Base-by-base conservation (phyloP, 2,797 vertebrate species). In the Brachyalestes nurse region DNA sequence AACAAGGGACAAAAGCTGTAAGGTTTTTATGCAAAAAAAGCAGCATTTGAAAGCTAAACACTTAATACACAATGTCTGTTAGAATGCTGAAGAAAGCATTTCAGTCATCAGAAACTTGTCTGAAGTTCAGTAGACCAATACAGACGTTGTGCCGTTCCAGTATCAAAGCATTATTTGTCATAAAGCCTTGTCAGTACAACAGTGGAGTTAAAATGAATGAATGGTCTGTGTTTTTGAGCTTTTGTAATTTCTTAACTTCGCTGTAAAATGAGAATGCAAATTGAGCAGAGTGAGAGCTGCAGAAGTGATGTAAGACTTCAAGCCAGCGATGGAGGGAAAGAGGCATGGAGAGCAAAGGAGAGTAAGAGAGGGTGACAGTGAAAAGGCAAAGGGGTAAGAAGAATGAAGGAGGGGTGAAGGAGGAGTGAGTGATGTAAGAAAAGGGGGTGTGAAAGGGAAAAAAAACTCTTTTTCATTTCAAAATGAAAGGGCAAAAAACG, bases 391-490 rank as follows among this genome's bases (percentile, higher is more conserved):
- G 49, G 42, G 66, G 61, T 23, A 78, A 81, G 42, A 65, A 25
- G 45, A 84, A 69, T 17, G 34, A 16, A 23, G 47, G 62, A 69
- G 42, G 73, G 78, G 21, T 84, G 92, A 90, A 91, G 91, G 91
- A 92, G 89, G 94, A 93, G 96, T 96, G 96, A 96, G 45, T 77
- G 83, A 77, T 75, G 79, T 85, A 85, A 82, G 78, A 70, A 83
- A 84, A 53, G 75, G 47, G 83, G 81, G 67, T 83, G 76, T 70
- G 47, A 47, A 51, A 75, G 47, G 13, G 69, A 80, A 73, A 97
- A 97, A 96, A 96, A 96, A 94, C 93, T 92, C 92, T 94, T 95
- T 95, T 96, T 95, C 93, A 95, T 92, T 91, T 90, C 86, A 89
- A 51, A 83, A 72, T 83, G 81, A 87, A 87, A 82, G 86, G 79